Evolutionary conservation across 2,888 invertebrate genomes (phyloP).

Genomic region (Caenorhabditis plicata): DNA sequence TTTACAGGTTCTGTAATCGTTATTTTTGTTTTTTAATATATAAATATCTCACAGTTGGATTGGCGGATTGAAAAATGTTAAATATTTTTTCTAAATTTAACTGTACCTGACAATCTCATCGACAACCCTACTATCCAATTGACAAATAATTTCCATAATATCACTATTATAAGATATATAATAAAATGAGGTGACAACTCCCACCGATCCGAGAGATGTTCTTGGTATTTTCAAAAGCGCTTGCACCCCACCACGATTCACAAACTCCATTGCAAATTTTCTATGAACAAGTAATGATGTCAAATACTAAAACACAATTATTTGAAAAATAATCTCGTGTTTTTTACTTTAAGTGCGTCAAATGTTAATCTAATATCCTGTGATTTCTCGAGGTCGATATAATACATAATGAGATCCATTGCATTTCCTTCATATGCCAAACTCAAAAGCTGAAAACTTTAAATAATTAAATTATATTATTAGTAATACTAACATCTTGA

Average conservation of each 20-base stretch:
- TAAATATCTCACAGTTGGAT: too few species aligned
- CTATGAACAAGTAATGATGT: conserved; percentile 93
- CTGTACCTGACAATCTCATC: conserved; percentile 60
- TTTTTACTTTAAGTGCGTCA: conserved; percentile 78
- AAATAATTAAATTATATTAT: not conserved
- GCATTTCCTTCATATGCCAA: conserved; percentile 87
- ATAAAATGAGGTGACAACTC: conserved; percentile 91
- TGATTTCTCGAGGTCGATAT: conserved; percentile 84
- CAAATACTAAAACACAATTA: conserved; percentile 74
- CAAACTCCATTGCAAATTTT: conserved; percentile 94
- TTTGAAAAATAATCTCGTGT: not conserved
- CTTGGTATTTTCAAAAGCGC: conserved; percentile 80
- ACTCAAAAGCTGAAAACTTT: conserved; percentile 76
- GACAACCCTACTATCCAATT: conserved; percentile 73
- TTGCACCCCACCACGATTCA: conserved; percentile 83
- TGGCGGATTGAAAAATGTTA: too few species aligned
- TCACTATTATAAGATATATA: conserved; percentile 93
- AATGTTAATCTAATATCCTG: conserved; percentile 89
- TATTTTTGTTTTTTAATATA: too few species aligned
- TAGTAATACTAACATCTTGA: conserved; percentile 72
- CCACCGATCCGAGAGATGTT: conserved; percentile 71
- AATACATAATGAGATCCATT: conserved; percentile 83
- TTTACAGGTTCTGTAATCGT: too few species aligned
- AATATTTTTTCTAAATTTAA: not conserved
- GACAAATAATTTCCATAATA: conserved; percentile 87